phyloP scores from a whole-genome alignment of 2,113 vertebrate species.

The Furnarius figulus region DNA sequence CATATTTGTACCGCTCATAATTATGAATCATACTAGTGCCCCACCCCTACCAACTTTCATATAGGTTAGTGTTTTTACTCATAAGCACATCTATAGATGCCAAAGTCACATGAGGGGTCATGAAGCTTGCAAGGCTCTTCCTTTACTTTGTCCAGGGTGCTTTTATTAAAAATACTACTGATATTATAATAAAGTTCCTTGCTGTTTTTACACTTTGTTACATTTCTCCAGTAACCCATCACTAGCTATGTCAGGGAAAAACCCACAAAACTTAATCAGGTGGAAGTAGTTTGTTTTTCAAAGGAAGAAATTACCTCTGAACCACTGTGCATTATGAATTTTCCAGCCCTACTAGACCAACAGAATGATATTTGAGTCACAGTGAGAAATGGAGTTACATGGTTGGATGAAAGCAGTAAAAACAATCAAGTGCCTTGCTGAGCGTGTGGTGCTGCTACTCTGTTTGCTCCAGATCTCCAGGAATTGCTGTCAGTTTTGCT shows the following conservation, averaged over 20 bases:
- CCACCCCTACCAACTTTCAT: not conserved
- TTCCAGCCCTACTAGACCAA: not conserved
- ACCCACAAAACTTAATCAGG: not conserved
- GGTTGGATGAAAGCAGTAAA: conserved; percentile 18
- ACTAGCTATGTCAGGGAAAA: not conserved
- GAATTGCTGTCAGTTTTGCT: not conserved
- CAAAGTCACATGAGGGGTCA: not conserved
- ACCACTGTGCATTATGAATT: not conserved
- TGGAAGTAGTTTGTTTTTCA: conserved; percentile 10
- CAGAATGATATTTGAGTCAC: conserved; percentile 24
- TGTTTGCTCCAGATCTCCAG: not conserved
- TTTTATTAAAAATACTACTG: not conserved
- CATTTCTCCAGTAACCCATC: not conserved
- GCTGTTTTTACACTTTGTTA: not conserved
- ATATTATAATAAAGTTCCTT: not conserved
- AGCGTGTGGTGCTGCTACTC: not conserved
- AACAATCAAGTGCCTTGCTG: conserved; percentile 18
- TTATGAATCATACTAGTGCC: not conserved
- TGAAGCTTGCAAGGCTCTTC: not conserved
- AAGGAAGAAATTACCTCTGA: not conserved
- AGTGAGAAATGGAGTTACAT: conserved; percentile 24
- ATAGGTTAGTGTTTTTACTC: not conserved
- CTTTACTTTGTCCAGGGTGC: not conserved
- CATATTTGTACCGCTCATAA: not conserved
- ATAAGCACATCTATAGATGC: not conserved